Evolutionary conservation across 2,888 invertebrate species (phyloP), one percentile per base, ranked within the genome.

Genomic region (Troides aeacus): DNA sequence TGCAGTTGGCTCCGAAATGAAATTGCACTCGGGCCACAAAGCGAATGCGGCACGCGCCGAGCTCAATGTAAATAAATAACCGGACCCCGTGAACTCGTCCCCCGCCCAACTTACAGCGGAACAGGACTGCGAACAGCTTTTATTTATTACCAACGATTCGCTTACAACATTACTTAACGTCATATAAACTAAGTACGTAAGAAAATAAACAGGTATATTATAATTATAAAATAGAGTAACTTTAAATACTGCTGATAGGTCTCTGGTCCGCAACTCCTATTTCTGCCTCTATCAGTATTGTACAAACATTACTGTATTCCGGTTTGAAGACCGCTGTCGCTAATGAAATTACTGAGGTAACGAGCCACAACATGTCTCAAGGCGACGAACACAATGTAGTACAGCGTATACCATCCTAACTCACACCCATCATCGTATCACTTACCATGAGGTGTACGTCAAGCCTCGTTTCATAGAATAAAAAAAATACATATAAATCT

Each of bases 1-100:
- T 76, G 78, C 73, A 79, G 72, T 71, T 75, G 78, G 78, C 80
- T 77, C 77, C 78, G 78, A 77, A 78, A 77, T 75, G 77, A 77
- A 78, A 81, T 78, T 77, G 77, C 76, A 76, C 74, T 73, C 73
- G 73, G 74, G 73, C 73, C 42, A 62, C 50, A 50, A 68, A 59
- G 74, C 71, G 71, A 69, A 12, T 18, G 24, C 74, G 77, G 80
- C 81, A 82, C 81, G 80, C 79, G 80, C 78, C 77, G 73, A 64
- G 65, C 73, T 71, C 70, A 69, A 71, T 76, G 69, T 76, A 74
- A 76, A 79, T 76, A 77, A 80, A 79, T 75, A 77, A 80, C 77
- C 76, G 74, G 75, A 75, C 78, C 73, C 69, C 76, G 42, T 67
- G 79, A 80, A 76, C 76, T 74, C 71, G 73, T 77, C 77, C 75